A percentile compares a stretch with the other conserved stretches of the same genome.
These are phyloP conservation scores for Serinus canaria DNA, from an alignment of 2,113 vertebrate genomes.

Conservation along the genomic window DNA sequence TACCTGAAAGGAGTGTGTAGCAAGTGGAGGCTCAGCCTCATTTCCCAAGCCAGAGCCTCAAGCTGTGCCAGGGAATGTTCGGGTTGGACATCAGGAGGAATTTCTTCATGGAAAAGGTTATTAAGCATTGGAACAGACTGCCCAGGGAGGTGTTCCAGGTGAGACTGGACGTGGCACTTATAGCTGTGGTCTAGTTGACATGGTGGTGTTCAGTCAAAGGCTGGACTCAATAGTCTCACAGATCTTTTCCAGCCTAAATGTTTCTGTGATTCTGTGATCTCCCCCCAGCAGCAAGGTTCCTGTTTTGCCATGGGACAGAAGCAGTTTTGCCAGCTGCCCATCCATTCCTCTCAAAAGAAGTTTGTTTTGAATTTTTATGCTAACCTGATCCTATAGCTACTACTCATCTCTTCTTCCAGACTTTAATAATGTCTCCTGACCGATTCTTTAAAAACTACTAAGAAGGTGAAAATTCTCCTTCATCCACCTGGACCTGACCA, in stretches of 20 bases:
- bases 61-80: not conserved
- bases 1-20: not conserved
- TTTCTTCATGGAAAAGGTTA: not conserved
- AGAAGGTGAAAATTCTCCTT: not conserved
- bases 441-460: not conserved
- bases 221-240: not conserved
- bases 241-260: not conserved
- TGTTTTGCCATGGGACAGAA: not conserved
- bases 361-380: not conserved
- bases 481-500: not conserved
- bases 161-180: not conserved
- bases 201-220: not conserved
- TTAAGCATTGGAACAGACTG: not conserved
- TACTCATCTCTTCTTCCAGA: not conserved
- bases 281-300: not conserved
- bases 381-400: not conserved
- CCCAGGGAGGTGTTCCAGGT: not conserved
- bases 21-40: not conserved
- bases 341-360: not conserved
- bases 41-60: not conserved
- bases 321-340: not conserved
- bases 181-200: not conserved
- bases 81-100: not conserved
- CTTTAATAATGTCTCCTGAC: not conserved
- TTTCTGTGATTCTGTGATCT: not conserved